Evolutionary conservation across 2,113 vertebrate genomes (phyloP), one percentile per base, ranked within the genome.

Genomic region (Carettochelys insculpta): DNA sequence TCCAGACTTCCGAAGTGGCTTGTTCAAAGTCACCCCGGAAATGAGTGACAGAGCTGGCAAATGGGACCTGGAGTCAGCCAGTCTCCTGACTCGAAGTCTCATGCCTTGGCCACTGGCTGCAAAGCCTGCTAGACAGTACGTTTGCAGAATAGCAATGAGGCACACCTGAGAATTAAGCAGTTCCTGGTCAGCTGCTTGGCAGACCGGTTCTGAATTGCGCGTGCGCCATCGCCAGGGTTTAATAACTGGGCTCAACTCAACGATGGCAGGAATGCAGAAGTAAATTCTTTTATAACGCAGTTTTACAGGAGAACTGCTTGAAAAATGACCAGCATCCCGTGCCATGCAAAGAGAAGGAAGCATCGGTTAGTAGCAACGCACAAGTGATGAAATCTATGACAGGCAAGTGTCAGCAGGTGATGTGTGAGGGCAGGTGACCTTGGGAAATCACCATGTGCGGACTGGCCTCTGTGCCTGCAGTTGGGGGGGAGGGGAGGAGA

Each of bases 91-190:
- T 87, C 88, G 38, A 76, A 0, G 0, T 77, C 75, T 80, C 11
- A 1, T 13, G 22, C 82, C n/a, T 54, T 92, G 87, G 58, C 50
- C 1, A 0, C 43, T 56, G 3, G 85, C 75, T 0, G 0, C 85
- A 19, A 0, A 1, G 48, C 75, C 75, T 48, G 43, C 90, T 92
- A 87, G 56, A 92, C 85, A 48, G 31, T 0, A 0, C 0, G 0
- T 78, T 81, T 54, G 3, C 34, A 6, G 0, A 3, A 47, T 43
- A 29, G 76, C 83, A 50, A 27, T 77, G 80, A 58, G 0, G 0
- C 50, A 78, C 52, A 41, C 54, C 50, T 53, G 0, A 82, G 54
- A 34, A 82, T 5, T 1, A 3, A 85, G 80, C 82, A 53, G 41
- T 73, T 31, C 77, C 73, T 50, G 0, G 0, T 38, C 12, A 53